Percentiles rank a stretch among this genome's conserved stretches.
Evolutionary conservation across 2,113 vertebrate species (phyloP).

Genomic region (Himantopus leucocephalus): DNA sequence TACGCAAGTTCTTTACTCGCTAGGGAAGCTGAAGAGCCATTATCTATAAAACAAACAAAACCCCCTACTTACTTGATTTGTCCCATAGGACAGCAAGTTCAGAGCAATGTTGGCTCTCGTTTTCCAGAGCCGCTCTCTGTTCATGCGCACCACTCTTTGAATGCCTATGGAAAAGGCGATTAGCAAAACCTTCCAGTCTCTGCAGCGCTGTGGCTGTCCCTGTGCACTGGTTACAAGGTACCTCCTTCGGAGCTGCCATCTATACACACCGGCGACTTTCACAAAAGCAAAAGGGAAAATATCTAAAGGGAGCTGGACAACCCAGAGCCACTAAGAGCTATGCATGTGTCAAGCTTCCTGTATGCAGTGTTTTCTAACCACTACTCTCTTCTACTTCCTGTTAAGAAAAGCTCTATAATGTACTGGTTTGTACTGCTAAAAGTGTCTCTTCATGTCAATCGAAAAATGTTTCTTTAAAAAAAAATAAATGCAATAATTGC

Average conservation of each 20-base stretch:
- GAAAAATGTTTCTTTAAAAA: neutral
- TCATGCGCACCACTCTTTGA: slow-evolving; percentile 81
- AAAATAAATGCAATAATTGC: neutral
- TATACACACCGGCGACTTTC: slow-evolving; percentile 9
- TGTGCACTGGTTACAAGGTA: slow-evolving; percentile 63
- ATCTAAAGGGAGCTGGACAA: slow-evolving; percentile 63
- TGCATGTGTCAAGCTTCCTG: slow-evolving; percentile 86
- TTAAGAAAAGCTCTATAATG: slow-evolving; percentile 70
- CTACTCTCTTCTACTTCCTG: slow-evolving; percentile 77
- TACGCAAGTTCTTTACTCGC: neutral
- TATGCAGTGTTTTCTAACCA: slow-evolving; percentile 76
- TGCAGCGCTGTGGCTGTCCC: slow-evolving; percentile 80
- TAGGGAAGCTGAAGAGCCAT: neutral
- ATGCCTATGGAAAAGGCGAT: slow-evolving; percentile 85
- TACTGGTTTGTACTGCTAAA: slow-evolving; percentile 30
- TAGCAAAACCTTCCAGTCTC: slow-evolving; percentile 85
- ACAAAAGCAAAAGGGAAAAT: slow-evolving; percentile 15
- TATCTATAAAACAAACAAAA: neutral
- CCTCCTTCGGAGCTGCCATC: slow-evolving; percentile 89
- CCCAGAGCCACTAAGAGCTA: slow-evolving; percentile 61
- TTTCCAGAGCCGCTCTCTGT: slow-evolving; percentile 76
- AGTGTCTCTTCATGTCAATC: neutral
- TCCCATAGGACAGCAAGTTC: slow-evolving; percentile 86
- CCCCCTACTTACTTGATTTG: slow-evolving; percentile 84
- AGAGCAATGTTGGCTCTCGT: slow-evolving; percentile 80